A percentile compares a stretch with the other conserved stretches of the same genome.
phyloP scores from a whole-genome alignment of 2,797 vertebrate species.

The Acomys russatus region DNA sequence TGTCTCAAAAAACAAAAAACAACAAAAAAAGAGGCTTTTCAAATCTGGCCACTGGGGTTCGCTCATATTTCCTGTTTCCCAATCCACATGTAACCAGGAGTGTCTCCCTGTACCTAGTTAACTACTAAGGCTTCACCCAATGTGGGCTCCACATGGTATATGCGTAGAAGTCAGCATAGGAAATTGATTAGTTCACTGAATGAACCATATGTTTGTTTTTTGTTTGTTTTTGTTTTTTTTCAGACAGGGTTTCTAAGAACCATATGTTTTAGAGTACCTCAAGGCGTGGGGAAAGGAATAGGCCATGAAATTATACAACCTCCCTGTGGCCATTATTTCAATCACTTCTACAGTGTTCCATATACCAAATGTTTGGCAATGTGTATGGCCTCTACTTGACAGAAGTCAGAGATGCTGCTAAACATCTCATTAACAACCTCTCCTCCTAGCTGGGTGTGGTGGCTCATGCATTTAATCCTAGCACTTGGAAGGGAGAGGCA shows the following conservation, averaged over 20 bases:
- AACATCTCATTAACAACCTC: not conserved
- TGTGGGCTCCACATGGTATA: not conserved
- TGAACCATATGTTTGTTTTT: not conserved
- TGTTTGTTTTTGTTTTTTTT: no score
- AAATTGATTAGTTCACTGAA: constrained; percentile 49
- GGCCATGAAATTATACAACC: not conserved
- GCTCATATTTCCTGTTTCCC: not conserved
- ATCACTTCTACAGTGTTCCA: not conserved
- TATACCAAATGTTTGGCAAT: not conserved
- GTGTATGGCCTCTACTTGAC: not conserved
- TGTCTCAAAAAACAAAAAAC: no score
- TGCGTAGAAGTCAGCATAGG: not conserved
- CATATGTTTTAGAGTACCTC: not conserved
- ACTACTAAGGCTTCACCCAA: not conserved
- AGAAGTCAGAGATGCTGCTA: constrained; percentile 9
- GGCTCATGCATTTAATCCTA: no score
- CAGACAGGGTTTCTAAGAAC: not conserved
- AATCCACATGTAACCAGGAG: not conserved
- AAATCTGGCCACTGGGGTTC: not conserved
- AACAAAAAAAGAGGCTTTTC: not conserved
- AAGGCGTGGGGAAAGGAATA: not conserved
- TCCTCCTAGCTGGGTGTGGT: not conserved
- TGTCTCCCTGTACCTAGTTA: not conserved
- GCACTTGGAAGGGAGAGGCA: no score
- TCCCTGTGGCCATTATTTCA: not conserved